Percentiles rank a stretch among this genome's conserved stretches.
phyloP scores from a whole-genome alignment of 2,888 invertebrate species.

The Diloba caeruleocephala region DNA sequence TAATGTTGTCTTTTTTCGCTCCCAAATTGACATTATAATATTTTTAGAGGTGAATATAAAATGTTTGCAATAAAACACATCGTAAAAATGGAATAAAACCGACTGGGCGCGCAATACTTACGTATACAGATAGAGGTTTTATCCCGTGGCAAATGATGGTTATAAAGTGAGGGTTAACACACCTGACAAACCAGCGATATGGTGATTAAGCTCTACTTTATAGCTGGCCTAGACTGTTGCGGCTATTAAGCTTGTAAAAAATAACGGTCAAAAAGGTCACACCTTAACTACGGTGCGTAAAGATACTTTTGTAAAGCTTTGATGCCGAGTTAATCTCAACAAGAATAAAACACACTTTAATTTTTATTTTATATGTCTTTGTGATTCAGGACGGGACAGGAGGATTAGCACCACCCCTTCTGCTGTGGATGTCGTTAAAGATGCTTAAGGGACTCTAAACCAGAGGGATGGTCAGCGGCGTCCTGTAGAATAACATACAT shows the following conservation, averaged over 20 bases:
- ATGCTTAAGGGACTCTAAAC: too few relatives aligned
- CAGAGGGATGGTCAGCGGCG: too few relatives aligned
- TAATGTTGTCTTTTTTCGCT: background rate
- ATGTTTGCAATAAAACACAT: constrained; percentile 8
- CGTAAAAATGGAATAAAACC: constrained; percentile 3
- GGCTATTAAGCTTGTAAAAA: background rate
- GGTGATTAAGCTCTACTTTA: constrained; percentile 19
- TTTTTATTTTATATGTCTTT: too few relatives aligned
- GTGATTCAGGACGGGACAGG: too few relatives aligned
- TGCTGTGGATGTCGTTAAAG: too few relatives aligned
- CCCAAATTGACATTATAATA: background rate
- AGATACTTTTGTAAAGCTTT: too few relatives aligned
- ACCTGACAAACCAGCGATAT: constrained; percentile 28
- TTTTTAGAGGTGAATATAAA: constrained; percentile 1
- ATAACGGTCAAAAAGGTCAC: background rate
- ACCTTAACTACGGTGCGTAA: too few relatives aligned
- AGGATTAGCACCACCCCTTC: too few relatives aligned
- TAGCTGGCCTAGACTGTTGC: background rate
- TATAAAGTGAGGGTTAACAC: constrained; percentile 10
- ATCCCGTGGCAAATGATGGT: constrained; percentile 10
- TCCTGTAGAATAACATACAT: too few relatives aligned
- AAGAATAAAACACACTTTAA: too few relatives aligned
- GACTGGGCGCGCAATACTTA: background rate
- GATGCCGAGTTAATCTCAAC: too few relatives aligned
- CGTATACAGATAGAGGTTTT: constrained; percentile 12